Conservation (phyloP, 2,797 vertebrate species). For the Sphenodon punctatus region DNA sequence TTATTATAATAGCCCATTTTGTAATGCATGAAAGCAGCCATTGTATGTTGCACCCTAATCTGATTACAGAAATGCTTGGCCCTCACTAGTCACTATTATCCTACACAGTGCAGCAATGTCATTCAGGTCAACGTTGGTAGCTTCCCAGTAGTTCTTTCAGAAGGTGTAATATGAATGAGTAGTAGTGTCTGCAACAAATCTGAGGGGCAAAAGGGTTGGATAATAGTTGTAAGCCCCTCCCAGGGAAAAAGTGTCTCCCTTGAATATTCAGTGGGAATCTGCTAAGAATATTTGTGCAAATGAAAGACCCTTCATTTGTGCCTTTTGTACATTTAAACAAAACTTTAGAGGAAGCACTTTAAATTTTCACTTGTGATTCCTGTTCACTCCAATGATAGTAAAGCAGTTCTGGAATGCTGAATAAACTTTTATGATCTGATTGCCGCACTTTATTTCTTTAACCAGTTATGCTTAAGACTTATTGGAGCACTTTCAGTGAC, state of each 20-base stretch:
- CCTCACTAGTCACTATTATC: too few relatives aligned
- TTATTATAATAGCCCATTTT: too few relatives aligned
- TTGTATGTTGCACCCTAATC: too few relatives aligned
- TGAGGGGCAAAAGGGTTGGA: not conserved
- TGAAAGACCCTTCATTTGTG: too few relatives aligned
- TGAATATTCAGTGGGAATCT: not conserved
- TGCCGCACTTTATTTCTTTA: not conserved
- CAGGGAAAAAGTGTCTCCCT: not conserved
- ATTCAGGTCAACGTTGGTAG: too few relatives aligned
- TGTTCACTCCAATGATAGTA: not conserved
- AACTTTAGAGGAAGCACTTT: not conserved
- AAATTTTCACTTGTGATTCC: too few relatives aligned
- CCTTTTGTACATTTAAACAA: too few relatives aligned
- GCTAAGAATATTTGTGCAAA: not conserved
- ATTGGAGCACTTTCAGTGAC: not conserved
- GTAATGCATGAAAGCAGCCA: too few relatives aligned
- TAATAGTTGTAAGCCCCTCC: not conserved
- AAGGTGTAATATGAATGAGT: not conserved
- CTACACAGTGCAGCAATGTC: too few relatives aligned
- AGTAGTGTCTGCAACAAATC: not conserved
- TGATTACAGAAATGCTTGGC: too few relatives aligned
- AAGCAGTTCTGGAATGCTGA: not conserved
- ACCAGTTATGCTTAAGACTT: not conserved
- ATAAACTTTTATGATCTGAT: not conserved
- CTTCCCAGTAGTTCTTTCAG: not conserved